Conservation (phyloP, 2,888 invertebrate genomes). For the Eumerus sabulonum region DNA sequence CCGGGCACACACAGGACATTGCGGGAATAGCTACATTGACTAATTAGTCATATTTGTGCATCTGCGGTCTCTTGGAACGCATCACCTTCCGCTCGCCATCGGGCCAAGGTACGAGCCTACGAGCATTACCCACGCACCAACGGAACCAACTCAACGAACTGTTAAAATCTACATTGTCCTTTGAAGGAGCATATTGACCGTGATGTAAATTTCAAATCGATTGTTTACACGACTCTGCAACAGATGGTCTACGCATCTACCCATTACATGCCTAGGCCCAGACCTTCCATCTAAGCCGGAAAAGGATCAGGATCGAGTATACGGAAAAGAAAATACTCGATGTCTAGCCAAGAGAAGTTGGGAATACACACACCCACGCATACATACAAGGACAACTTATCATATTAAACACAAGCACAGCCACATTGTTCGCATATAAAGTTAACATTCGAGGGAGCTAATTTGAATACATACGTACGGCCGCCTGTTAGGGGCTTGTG, state of each 20-base stretch:
- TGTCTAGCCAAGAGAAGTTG: background rate
- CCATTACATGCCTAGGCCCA: background rate
- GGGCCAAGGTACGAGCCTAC: background rate
- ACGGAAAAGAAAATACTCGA: background rate
- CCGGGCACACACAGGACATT: conserved; percentile 1
- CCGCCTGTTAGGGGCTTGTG: background rate
- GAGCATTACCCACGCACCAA: conserved; percentile 11
- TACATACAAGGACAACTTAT: conserved; percentile 34
- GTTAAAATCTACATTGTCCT: conserved; percentile 62
- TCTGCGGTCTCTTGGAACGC: conserved; percentile 24
- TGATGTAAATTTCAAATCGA: conserved; percentile 70
- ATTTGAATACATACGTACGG: conserved; percentile 22
- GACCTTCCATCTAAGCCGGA: conserved; percentile 7
- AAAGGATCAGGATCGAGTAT: background rate
- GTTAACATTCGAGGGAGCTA: conserved; percentile 25
- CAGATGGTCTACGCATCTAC: conserved; percentile 49
- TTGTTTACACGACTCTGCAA: conserved; percentile 68
- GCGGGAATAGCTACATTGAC: conserved; percentile 38
- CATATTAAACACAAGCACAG: conserved; percentile 36
- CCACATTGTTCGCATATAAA: conserved; percentile 24
- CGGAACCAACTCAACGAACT: conserved; percentile 26
- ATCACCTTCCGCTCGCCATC: background rate
- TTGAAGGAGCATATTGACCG: conserved; percentile 60
- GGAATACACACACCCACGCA: background rate
- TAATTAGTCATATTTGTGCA: conserved; percentile 50